phyloP scores from a whole-genome alignment of 1,140 invertebrate genomes.

The Hycleus phaleratus region DNA sequence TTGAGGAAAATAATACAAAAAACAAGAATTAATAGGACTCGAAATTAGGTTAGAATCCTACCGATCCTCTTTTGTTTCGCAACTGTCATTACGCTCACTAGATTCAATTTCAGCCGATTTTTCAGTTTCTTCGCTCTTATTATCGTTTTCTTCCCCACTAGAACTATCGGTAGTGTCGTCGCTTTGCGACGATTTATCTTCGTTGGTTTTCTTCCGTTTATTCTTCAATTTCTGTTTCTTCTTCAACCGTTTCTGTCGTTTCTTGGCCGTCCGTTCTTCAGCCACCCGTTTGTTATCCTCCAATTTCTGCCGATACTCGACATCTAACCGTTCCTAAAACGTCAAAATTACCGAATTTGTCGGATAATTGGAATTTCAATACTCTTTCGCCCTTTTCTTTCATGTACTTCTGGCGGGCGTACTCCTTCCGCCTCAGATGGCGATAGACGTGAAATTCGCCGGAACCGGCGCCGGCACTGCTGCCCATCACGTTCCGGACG shows the following conservation, averaged over 20 bases:
- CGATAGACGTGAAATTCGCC: constrained; percentile 98
- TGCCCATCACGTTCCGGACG: constrained; percentile 95
- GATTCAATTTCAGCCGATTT: background rate
- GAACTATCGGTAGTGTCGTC: background rate
- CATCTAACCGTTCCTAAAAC: constrained; percentile 67
- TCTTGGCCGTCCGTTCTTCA: constrained; percentile 77
- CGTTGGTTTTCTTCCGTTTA: constrained; percentile 11
- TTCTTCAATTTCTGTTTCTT: constrained; percentile 55
- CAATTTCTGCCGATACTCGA: constrained; percentile 73
- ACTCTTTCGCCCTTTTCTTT: constrained; percentile 81
- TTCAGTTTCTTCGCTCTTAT: constrained; percentile 17
- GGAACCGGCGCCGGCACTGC: constrained; percentile 94
- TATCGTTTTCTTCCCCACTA: constrained; percentile 21
- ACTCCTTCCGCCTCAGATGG: constrained; percentile 89
- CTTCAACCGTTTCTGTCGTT: constrained; percentile 72
- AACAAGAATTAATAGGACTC: too few species aligned
- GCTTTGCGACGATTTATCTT: background rate
- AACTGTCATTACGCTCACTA: background rate
- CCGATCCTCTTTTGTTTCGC: constrained; percentile 11
- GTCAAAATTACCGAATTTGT: background rate
- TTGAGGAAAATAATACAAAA: too few species aligned
- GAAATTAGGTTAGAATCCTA: background rate
- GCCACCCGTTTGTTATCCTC: constrained; percentile 69
- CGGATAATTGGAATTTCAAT: constrained; percentile 9
- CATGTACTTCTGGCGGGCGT: constrained; percentile 88